Evolutionary conservation across 2,797 vertebrate genomes (phyloP).

Genomic region (Manis pentadactyla): DNA sequence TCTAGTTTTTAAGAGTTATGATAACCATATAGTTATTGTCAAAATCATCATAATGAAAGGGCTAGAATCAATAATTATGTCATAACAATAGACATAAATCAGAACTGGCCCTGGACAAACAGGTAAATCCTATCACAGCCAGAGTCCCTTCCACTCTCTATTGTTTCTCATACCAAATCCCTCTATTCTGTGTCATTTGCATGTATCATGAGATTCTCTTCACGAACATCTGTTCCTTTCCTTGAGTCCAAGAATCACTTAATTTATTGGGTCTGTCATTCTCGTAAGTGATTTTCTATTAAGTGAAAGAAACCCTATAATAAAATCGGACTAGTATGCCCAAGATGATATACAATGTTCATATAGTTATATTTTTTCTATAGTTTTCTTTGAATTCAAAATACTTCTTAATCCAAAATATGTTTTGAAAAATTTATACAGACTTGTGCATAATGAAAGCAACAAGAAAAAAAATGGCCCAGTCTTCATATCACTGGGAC

Average conservation of each 20-base stretch:
- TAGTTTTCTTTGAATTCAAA: constrained; percentile 29
- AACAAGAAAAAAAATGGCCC: background rate
- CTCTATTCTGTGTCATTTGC: background rate
- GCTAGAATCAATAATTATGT: background rate
- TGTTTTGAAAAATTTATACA: background rate
- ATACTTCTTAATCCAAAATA: constrained; percentile 48
- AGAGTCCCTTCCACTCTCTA: background rate
- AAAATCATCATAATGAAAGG: background rate
- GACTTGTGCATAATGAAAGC: background rate
- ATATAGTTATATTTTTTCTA: constrained; percentile 51
- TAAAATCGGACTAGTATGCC: constrained; percentile 34
- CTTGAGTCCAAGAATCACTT: constrained; percentile 38
- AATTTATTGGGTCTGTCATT: constrained; percentile 21
- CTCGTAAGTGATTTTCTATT: constrained; percentile 33
- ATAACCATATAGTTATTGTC: background rate
- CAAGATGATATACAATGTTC: constrained; percentile 12
- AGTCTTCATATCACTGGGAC: background rate
- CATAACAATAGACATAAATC: background rate
- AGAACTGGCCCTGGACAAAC: background rate
- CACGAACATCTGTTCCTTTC: constrained; percentile 6
- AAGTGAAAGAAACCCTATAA: constrained; percentile 51
- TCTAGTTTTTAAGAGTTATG: background rate
- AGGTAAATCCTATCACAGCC: background rate
- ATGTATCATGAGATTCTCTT: constrained; percentile 16
- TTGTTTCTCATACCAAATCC: background rate